Conservation (phyloP, 2,888 invertebrate genomes). For the Ceraclea dissimilis region DNA sequence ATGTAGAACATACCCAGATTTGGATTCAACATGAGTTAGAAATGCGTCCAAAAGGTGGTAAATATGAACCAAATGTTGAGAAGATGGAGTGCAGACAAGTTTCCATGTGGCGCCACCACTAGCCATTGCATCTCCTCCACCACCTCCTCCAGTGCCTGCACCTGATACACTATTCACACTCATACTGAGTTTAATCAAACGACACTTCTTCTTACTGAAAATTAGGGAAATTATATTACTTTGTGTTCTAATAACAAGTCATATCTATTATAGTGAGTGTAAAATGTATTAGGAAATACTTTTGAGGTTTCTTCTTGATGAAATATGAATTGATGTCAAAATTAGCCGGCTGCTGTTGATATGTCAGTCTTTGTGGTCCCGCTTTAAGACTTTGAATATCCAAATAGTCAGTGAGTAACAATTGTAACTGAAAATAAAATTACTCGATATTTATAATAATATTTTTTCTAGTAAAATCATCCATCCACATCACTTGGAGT, state of each 20-base stretch:
- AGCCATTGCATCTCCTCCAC: constrained; percentile 4
- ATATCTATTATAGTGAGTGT: no score
- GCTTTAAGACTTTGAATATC: constrained; percentile 74
- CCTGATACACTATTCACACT: constrained; percentile 23
- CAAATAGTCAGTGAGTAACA: constrained; percentile 77
- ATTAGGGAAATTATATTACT: not conserved
- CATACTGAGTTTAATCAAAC: constrained; percentile 55
- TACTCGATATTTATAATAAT: no score
- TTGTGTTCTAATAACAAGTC: not conserved
- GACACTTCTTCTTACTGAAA: constrained; percentile 44
- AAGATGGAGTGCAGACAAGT: constrained; percentile 69
- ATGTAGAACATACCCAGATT: constrained; percentile 43
- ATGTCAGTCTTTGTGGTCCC: constrained; percentile 44
- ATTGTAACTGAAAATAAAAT: constrained; percentile 58
- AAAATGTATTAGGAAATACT: constrained; percentile 4
- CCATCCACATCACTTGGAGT: no score
- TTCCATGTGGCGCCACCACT: constrained; percentile 17
- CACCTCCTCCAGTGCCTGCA: constrained; percentile 6
- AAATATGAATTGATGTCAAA: constrained; percentile 52
- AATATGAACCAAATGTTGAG: constrained; percentile 66
- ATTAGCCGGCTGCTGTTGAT: constrained; percentile 36
- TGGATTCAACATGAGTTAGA: constrained; percentile 73
- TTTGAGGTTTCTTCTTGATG: constrained; percentile 41
- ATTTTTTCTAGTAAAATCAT: not conserved
- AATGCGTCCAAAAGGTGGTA: constrained; percentile 78